Conservation (phyloP, 2,797 vertebrate genomes). For the Sciurus vulgaris region DNA sequence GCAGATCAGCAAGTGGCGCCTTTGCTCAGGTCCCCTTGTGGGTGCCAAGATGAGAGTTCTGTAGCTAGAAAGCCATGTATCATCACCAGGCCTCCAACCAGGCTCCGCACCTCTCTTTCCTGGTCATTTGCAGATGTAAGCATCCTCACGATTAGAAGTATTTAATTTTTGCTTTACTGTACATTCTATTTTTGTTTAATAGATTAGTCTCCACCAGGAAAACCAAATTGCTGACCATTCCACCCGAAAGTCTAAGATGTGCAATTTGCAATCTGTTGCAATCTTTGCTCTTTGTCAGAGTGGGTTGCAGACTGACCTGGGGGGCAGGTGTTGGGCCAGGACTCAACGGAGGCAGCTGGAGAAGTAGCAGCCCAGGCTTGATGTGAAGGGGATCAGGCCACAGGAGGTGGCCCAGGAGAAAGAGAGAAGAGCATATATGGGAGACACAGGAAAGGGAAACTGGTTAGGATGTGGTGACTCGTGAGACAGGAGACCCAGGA, state of each 20-base stretch:
- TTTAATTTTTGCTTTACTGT: constrained; percentile 79
- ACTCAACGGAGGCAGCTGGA: constrained; percentile 49
- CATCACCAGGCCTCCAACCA: background rate
- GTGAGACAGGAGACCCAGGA: background rate
- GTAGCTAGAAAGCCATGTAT: background rate
- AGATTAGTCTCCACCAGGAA: constrained; percentile 78
- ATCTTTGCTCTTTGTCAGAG: constrained; percentile 38
- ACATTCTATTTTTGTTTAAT: constrained; percentile 81
- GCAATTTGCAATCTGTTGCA: constrained; percentile 74
- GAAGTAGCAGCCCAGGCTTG: background rate
- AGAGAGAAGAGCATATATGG: background rate
- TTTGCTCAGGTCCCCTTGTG: background rate
- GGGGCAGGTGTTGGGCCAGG: background rate
- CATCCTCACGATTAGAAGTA: constrained; percentile 25
- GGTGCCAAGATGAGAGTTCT: background rate
- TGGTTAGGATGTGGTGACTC: background rate
- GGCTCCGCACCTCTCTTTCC: background rate
- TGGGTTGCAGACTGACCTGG: constrained; percentile 20
- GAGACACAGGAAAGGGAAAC: background rate
- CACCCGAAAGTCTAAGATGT: constrained; percentile 68
- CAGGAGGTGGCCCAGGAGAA: background rate
- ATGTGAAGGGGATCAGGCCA: background rate
- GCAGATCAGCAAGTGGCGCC: background rate
- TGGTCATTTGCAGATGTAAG: constrained; percentile 61
- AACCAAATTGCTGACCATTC: constrained; percentile 77